Percentiles rank a stretch among this genome's conserved stretches.
Conservation (phyloP, 2,797 vertebrate genomes). For the Sebastes cheni region DNA sequence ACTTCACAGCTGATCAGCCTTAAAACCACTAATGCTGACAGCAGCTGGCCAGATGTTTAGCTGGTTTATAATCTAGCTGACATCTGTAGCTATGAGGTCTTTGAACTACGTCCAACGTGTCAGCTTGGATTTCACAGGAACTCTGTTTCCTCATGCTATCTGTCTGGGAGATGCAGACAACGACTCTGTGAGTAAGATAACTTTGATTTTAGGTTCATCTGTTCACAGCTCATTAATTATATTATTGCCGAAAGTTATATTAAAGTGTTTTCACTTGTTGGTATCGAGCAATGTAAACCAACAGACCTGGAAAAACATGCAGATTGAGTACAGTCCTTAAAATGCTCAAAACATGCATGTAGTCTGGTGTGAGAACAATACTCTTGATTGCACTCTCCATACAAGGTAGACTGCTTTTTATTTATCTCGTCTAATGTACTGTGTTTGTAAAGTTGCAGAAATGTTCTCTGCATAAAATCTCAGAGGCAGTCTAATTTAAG, state of each 20-base stretch:
- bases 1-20: too few species aligned
- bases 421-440: neutral
- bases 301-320: neutral
- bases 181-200: constrained; percentile 82
- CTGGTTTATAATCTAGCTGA: too few species aligned
- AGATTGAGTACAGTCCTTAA: too few species aligned
- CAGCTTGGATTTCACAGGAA: constrained; percentile 92
- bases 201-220: neutral
- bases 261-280: neutral
- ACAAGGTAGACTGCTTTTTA: neutral
- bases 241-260: neutral
- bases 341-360: neutral
- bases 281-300: rapidly evolving
- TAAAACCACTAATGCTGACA: too few species aligned
- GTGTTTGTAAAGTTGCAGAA: neutral
- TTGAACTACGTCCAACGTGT: constrained; percentile 93
- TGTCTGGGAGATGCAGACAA: constrained; percentile 96
- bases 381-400: neutral
- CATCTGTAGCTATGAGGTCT: constrained; percentile 67
- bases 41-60: too few species aligned
- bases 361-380: neutral
- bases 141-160: constrained; percentile 93
- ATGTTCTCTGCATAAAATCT: neutral
- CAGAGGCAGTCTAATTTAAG: too few species aligned
- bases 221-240: neutral